Conservation (phyloP, 2,113 vertebrate species). For the Laterallus jamaicensis region DNA sequence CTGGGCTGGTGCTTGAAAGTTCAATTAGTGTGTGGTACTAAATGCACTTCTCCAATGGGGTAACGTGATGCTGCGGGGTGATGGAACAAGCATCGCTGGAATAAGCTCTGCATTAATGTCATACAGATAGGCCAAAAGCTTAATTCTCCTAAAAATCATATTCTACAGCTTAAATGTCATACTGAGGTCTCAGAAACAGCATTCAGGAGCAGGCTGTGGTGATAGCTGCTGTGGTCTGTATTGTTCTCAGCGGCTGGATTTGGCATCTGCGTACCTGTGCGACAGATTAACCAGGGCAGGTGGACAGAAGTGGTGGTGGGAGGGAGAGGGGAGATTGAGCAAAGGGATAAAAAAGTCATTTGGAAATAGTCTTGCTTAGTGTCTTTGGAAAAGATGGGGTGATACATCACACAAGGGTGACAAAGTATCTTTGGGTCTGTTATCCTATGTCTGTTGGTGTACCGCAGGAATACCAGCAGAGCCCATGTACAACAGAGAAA, state of each 20-base stretch:
- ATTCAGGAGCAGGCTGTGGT: neutral
- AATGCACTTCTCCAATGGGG: neutral
- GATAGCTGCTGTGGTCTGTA: neutral
- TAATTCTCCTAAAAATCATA: neutral
- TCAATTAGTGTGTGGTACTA: neutral
- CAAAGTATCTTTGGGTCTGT: neutral
- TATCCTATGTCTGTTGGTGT: rapidly evolving
- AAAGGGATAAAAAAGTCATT: neutral
- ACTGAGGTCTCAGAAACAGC: neutral
- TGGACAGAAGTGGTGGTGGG: neutral
- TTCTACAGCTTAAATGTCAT: neutral
- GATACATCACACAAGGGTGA: neutral
- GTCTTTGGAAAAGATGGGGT: neutral
- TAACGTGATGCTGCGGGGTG: rapidly evolving
- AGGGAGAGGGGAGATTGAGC: neutral
- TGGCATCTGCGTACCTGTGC: neutral
- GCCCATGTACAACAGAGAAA: neutral
- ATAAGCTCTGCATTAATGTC: too few species aligned
- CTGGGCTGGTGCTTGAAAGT: neutral
- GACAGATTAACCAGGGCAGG: too few species aligned
- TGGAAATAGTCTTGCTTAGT: neutral
- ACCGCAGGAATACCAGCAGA: rapidly evolving
- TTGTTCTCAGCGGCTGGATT: neutral
- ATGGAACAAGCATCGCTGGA: neutral
- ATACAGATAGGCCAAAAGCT: neutral